Base-by-base conservation (phyloP, 1,140 invertebrate species). In the Propsilocerus akamusi region DNA sequence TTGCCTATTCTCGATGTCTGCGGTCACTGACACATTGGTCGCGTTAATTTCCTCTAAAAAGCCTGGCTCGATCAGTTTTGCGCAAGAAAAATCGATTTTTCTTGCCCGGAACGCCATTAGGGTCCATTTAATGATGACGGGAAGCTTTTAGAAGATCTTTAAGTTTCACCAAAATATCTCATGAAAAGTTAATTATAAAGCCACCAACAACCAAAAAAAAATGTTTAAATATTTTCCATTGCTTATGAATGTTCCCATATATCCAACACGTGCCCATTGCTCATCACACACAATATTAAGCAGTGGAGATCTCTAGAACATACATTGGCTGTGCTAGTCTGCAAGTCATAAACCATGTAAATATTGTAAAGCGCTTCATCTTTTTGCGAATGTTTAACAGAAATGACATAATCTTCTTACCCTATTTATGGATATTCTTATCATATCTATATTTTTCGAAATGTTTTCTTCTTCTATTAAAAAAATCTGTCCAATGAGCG, bases 1-100 rank as follows among this genome's bases (percentile, higher is more conserved):
- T 20, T 20, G 7, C 22, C 17, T n/a, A 2, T 30, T 30, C 28
- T 11, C n/a, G 28, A 11, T n/a, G n/a, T 30, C 2, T n/a, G n/a
- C n/a, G 6, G 28, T 3, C 10, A 30, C 28, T 11, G 6, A 8
- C 22, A 41, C 1, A 41, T 7, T 20, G 10, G 10, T 20, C 17
- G 17, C n/a, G n/a, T 41, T 6, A 41, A 41, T 20, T 5, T 7
- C 17, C 34, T 30, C 7, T 30, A 2, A 30, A 30, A 30, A 4
- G 22, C 1, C 6, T 20, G 34, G 34, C 34, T 41, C 34, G 34
- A 41, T 41, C 34, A 30, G 28, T 30, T 14, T 41, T 41, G 34
- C 34, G 34, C 34, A 41, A 41, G 22, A 41, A 41, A 41, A 41
- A 41, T 41, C 34, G 34, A 41, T 41, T 41, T 41, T 41, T 37